Evolutionary conservation across 2,888 invertebrate genomes (phyloP).

Genomic region (Ophonus ardosiacus): DNA sequence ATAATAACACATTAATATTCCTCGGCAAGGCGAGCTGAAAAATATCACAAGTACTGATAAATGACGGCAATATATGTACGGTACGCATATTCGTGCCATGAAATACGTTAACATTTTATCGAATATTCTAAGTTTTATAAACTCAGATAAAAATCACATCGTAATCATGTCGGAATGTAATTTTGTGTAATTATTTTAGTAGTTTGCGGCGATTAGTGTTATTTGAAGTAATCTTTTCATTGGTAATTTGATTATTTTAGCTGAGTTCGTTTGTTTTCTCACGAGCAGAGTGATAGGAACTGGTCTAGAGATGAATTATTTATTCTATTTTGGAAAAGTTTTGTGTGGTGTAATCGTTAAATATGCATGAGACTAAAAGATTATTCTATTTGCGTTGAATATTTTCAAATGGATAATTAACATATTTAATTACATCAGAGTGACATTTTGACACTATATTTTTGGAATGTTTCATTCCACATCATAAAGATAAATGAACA

Average conservation of each 20-base stretch:
- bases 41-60: not conserved
- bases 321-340: not conserved
- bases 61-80: constrained; percentile 32
- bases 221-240: constrained; percentile 24
- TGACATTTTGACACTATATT: constrained; percentile 29
- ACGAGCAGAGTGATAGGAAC: not conserved
- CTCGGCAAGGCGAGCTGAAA: not conserved
- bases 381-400: not conserved
- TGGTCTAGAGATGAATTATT: constrained; percentile 13
- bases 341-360: not conserved
- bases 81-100: constrained; percentile 12
- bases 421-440: constrained; percentile 11
- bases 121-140: constrained; percentile 28
- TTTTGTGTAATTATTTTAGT: constrained; percentile 47
- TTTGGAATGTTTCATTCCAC: not conserved
- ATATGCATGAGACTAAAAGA: constrained; percentile 9
- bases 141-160: constrained; percentile 12
- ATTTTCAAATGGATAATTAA: constrained; percentile 17
- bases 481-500: constrained; percentile 16
- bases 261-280: constrained; percentile 6
- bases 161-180: constrained; percentile 16
- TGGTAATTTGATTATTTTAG: constrained; percentile 31
- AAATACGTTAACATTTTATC: constrained; percentile 22
- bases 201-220: constrained; percentile 25
- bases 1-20: constrained; percentile 10